Percentiles rank a stretch among this genome's conserved stretches.
Evolutionary conservation across 2,797 vertebrate species (phyloP).

Genomic region (Aeoliscus strigatus): DNA sequence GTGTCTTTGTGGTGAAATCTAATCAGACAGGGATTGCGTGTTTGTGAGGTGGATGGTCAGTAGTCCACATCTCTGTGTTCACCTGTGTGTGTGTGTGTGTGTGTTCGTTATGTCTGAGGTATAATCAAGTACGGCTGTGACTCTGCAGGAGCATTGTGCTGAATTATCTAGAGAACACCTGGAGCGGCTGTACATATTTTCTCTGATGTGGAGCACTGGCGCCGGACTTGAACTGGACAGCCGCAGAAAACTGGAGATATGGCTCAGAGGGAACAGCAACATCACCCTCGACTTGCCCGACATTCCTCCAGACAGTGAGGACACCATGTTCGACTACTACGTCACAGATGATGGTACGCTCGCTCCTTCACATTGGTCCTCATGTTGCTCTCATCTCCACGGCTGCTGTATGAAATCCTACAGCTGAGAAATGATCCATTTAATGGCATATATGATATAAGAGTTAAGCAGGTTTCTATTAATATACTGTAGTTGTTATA

Average conservation of each 20-base stretch:
- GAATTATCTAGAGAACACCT: constrained; percentile 79
- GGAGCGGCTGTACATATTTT: constrained; percentile 86
- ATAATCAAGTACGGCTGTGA: neutral
- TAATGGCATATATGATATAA: too few relatives aligned
- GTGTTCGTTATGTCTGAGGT: too few relatives aligned
- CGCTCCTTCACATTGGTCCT: constrained; percentile 5
- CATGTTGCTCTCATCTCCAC: too few relatives aligned
- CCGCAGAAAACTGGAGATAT: constrained; percentile 82
- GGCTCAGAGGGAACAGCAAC: constrained; percentile 76
- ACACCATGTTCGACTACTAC: constrained; percentile 89
- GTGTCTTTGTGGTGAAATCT: too few relatives aligned
- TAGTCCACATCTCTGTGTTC: too few relatives aligned
- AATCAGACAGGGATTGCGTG: too few relatives aligned
- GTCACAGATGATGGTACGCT: constrained; percentile 81
- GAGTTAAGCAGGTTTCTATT: too few relatives aligned
- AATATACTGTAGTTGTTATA: too few relatives aligned
- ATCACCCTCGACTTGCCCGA: constrained; percentile 79
- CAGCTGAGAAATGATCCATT: too few relatives aligned
- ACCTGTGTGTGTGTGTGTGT: too few relatives aligned
- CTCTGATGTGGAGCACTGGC: constrained; percentile 93
- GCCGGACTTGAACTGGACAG: constrained; percentile 85
- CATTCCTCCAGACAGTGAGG: constrained; percentile 68
- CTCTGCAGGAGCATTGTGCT: constrained; percentile 80
- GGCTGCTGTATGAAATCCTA: too few relatives aligned
- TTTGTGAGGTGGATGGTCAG: too few relatives aligned